These are phyloP conservation scores for Timema podura DNA, from an alignment of 2,888 invertebrate genomes.

Conservation along the genomic window DNA sequence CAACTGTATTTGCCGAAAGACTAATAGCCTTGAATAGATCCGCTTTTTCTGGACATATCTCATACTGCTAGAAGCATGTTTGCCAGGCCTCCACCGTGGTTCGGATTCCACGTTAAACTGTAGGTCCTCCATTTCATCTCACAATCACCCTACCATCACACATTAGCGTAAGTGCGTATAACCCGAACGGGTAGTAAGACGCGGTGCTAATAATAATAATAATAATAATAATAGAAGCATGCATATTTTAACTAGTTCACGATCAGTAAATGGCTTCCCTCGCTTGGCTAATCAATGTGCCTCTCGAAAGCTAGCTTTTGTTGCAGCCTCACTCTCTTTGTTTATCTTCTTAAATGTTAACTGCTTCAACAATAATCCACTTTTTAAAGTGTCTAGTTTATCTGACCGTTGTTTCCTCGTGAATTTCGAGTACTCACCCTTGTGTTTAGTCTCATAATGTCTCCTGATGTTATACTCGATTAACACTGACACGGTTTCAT, in stretches of 20 bases:
- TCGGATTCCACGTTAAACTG: too few relatives aligned
- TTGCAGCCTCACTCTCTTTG: background rate
- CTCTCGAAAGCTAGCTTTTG: background rate
- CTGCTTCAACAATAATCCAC: background rate
- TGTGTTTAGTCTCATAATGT: background rate
- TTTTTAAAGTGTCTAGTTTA: background rate
- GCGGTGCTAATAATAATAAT: too few relatives aligned
- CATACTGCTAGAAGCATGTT: too few relatives aligned
- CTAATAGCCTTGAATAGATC: background rate
- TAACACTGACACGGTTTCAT: background rate
- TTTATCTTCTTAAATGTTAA: background rate
- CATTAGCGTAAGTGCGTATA: too few relatives aligned
- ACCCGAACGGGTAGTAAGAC: too few relatives aligned
- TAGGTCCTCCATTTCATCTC: too few relatives aligned
- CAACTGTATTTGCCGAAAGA: conserved; percentile 6
- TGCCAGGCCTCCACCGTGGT: too few relatives aligned
- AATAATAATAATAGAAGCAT: too few relatives aligned
- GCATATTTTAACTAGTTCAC: conserved; percentile 9
- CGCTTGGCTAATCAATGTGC: background rate
- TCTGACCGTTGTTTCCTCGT: background rate
- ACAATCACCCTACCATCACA: too few relatives aligned
- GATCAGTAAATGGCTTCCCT: conserved; percentile 14
- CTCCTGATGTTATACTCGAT: background rate
- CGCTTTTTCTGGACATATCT: conserved; percentile 8
- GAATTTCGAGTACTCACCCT: background rate